Conservation (phyloP, 2,888 invertebrate genomes). For the Eretmocerus hayati region DNA sequence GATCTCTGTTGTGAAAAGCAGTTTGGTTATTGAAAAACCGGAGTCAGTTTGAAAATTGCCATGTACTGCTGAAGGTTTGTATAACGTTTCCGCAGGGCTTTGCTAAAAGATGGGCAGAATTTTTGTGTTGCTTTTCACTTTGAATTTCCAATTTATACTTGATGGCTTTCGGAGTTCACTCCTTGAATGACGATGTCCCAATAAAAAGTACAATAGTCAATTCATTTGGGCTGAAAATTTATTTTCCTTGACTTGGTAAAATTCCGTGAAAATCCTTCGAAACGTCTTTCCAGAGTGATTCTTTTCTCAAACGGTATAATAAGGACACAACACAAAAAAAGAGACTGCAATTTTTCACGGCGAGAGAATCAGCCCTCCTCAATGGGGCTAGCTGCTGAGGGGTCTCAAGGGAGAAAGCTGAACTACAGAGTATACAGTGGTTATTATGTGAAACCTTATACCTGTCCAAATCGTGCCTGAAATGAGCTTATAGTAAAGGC, state of each 20-base stretch:
- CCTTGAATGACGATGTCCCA: too few relatives aligned
- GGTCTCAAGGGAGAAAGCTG: neutral
- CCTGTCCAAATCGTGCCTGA: conserved; percentile 8
- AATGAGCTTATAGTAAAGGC: neutral
- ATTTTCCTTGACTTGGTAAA: neutral
- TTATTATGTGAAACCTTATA: conserved; percentile 9
- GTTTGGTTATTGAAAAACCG: too few relatives aligned
- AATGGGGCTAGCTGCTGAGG: too few relatives aligned
- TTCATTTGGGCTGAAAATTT: neutral
- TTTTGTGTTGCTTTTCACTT: too few relatives aligned
- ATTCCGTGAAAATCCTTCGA: neutral
- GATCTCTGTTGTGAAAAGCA: too few relatives aligned
- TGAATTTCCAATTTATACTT: too few relatives aligned
- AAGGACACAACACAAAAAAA: neutral
- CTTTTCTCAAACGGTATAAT: neutral
- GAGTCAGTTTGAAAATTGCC: too few relatives aligned
- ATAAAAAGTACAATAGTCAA: neutral
- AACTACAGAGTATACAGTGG: conserved; percentile 2
- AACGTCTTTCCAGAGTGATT: neutral
- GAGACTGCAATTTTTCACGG: conserved; percentile 4
- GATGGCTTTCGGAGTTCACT: too few relatives aligned
- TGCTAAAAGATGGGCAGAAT: too few relatives aligned
- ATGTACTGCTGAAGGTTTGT: too few relatives aligned
- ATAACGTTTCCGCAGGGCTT: too few relatives aligned
- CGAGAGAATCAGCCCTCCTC: neutral